phyloP scores from a whole-genome alignment of 2,888 invertebrate genomes.

The Torymus tubicola region DNA sequence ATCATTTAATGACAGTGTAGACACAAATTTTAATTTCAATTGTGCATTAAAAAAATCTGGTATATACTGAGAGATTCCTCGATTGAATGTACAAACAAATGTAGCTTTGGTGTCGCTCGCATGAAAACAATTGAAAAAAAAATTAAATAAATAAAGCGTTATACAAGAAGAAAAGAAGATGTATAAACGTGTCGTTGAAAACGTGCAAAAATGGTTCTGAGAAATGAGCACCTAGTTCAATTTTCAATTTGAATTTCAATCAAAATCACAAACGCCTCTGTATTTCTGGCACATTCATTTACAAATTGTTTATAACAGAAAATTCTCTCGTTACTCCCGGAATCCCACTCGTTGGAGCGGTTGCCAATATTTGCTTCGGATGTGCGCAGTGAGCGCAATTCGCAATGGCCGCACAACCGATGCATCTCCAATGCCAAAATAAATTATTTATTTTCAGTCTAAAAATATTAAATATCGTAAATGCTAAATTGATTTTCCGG shows the following conservation, averaged over 20 bases:
- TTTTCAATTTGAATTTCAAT: constrained; percentile 46
- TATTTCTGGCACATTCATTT: constrained; percentile 38
- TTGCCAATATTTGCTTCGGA: constrained; percentile 49
- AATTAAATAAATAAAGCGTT: neutral
- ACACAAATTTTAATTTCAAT: no score
- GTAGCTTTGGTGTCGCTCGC: no score
- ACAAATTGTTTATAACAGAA: constrained; percentile 47
- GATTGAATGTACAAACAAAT: no score
- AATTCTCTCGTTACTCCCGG: constrained; percentile 42
- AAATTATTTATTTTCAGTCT: constrained; percentile 40
- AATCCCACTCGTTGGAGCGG: constrained; percentile 37
- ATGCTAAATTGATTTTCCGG: no score
- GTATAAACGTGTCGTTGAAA: neutral
- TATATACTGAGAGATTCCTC: no score
- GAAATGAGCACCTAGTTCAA: constrained; percentile 25
- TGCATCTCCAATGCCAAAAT: constrained; percentile 21
- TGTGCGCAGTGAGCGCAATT: constrained; percentile 24
- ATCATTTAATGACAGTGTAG: no score
- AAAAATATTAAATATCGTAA: constrained; percentile 14
- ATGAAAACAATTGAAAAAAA: neutral
- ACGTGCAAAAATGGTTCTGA: neutral
- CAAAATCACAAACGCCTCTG: constrained; percentile 32
- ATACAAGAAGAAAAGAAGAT: neutral
- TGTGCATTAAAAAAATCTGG: no score
- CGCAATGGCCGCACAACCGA: constrained; percentile 4